Evolutionary conservation across 2,888 invertebrate species (phyloP).

Genomic region (Phlogophora meticulosa): DNA sequence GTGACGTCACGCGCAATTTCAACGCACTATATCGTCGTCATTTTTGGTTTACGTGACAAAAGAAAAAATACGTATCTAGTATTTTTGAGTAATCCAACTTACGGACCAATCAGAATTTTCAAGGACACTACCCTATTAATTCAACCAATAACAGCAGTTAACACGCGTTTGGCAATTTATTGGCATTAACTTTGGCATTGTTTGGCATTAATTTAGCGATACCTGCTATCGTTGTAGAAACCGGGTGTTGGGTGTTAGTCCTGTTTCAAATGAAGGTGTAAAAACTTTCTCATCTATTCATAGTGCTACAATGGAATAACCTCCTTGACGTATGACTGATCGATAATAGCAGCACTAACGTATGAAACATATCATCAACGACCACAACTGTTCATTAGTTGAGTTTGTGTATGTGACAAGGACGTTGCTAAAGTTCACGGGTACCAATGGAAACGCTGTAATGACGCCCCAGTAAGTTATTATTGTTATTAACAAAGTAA

Average conservation of each 20-base stretch:
- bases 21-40: too few species aligned
- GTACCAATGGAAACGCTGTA: constrained; percentile 40
- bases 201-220: too few species aligned
- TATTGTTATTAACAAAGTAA: constrained; percentile 68
- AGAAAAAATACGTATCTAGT: too few species aligned
- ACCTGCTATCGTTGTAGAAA: too few species aligned
- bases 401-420: constrained; percentile 63
- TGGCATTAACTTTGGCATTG: too few species aligned
- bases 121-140: too few species aligned
- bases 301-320: constrained; percentile 26
- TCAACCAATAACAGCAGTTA: too few species aligned
- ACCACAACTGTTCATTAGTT: constrained; percentile 45
- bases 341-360: constrained; percentile 35
- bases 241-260: neutral
- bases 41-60: too few species aligned
- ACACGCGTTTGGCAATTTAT: too few species aligned
- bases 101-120: too few species aligned
- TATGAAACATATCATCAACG: constrained; percentile 19
- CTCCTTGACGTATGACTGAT: constrained; percentile 33
- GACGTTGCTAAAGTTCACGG: constrained; percentile 62
- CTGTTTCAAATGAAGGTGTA: constrained; percentile 22
- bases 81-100: too few species aligned
- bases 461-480: constrained; percentile 57
- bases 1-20: too few species aligned
- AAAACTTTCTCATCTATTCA: constrained; percentile 41